Conservation (phyloP, 2,797 vertebrate genomes). For the Acrocephalus scirpaceus region DNA sequence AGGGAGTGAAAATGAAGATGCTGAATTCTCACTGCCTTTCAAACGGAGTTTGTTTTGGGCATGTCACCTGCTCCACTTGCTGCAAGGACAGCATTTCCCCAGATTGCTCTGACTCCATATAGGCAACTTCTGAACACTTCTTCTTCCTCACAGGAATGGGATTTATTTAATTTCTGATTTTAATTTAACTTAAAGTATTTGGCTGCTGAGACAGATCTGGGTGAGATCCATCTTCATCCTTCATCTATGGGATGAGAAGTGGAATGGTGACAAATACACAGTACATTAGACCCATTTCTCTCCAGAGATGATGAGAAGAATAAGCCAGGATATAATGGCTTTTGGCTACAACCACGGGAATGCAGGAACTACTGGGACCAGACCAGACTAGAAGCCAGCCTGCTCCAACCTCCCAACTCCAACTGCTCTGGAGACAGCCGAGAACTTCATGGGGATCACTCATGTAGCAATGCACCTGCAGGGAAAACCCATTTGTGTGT, state of each 20-base stretch:
- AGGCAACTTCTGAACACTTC: not conserved
- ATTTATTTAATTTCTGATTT: not conserved
- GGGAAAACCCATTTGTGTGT: not conserved
- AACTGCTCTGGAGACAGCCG: not conserved
- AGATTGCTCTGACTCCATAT: not conserved
- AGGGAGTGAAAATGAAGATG: not conserved
- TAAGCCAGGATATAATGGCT: not conserved
- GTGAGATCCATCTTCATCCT: not conserved
- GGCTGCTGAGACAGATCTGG: not conserved
- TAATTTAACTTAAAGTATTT: not conserved
- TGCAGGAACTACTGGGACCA: not conserved
- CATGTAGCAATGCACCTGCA: not conserved
- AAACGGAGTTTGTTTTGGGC: not conserved
- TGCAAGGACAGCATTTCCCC: not conserved
- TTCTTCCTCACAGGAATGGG: not conserved
- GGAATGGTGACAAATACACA: not conserved
- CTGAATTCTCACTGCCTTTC: conserved; percentile 16
- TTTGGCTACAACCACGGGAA: not conserved
- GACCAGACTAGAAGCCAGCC: not conserved
- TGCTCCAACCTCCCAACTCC: not conserved
- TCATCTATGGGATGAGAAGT: not conserved
- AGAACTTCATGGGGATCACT: not conserved
- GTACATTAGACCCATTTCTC: not conserved
- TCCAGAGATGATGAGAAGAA: not conserved
- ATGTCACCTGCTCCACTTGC: not conserved